phyloP scores from a whole-genome alignment of 2,888 invertebrate species.

The Pecten maximus region DNA sequence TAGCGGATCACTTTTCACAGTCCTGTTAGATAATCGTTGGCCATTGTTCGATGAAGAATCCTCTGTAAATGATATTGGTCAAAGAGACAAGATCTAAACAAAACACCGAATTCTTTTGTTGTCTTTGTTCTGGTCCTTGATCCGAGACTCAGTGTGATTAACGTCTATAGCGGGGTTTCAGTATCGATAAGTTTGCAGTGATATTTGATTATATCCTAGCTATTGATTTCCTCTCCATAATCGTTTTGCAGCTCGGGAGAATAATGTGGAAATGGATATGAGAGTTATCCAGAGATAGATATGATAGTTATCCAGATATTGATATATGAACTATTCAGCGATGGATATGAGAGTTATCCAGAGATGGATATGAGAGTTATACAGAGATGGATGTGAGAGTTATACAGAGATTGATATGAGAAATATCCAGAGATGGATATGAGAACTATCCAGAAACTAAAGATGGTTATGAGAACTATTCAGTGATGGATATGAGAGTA shows the following conservation, averaged over 20 bases:
- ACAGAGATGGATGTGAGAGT: no score
- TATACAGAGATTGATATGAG: no score
- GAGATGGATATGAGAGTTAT: neutral
- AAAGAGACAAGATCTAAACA: neutral
- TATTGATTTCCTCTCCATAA: neutral
- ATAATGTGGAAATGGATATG: neutral
- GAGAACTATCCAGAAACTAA: neutral
- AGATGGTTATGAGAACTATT: neutral
- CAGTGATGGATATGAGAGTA: no score
- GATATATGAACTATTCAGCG: no score
- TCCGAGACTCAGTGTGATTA: neutral
- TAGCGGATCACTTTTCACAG: no score
- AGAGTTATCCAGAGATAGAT: neutral
- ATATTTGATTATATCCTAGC: neutral
- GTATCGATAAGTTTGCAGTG: neutral
- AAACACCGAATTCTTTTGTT: neutral
- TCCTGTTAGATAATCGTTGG: neutral
- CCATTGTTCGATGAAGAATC: neutral
- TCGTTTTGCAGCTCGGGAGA: neutral
- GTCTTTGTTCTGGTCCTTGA: conserved; percentile 2
- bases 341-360: neutral
- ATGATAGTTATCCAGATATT: no score
- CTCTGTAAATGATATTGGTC: neutral
- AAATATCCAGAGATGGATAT: no score
- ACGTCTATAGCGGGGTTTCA: neutral